These are phyloP conservation scores for Phoebastria nigripes DNA, from an alignment of 2,797 vertebrate species.

Conservation along the genomic window DNA sequence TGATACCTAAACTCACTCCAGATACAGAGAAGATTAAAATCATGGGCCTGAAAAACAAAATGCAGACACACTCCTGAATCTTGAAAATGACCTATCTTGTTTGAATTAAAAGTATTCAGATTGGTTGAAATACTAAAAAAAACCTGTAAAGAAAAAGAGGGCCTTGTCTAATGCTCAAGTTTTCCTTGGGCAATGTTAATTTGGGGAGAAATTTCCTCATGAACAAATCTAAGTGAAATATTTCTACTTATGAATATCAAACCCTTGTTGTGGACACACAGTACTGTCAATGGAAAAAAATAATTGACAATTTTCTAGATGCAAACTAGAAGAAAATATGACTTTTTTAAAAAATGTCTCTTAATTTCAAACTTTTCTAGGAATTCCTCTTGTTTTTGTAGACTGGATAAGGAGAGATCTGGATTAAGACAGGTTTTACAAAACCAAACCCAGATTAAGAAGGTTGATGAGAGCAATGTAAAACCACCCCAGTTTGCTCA, in stretches of 20 bases:
- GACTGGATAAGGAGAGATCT: neutral
- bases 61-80: neutral
- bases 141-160: neutral
- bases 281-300: neutral
- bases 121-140: neutral
- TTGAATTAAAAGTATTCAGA: neutral
- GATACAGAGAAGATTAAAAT: neutral
- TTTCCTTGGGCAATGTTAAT: neutral
- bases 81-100: neutral
- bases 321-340: neutral
- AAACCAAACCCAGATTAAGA: slow-evolving; percentile 44
- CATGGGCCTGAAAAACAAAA: neutral
- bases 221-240: neutral
- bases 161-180: neutral
- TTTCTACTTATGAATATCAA: neutral
- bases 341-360: neutral
- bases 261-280: neutral
- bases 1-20: neutral
- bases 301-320: neutral
- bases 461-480: slow-evolving; percentile 42
- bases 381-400: neutral
- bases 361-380: neutral
- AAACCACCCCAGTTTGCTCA: slow-evolving; percentile 45
- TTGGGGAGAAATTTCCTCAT: neutral
- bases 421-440: slow-evolving; percentile 33